Evolutionary conservation across 2,888 invertebrate species (phyloP), one percentile per base, ranked within the genome.

Genomic region (Nematopogon swammerdamellus): DNA sequence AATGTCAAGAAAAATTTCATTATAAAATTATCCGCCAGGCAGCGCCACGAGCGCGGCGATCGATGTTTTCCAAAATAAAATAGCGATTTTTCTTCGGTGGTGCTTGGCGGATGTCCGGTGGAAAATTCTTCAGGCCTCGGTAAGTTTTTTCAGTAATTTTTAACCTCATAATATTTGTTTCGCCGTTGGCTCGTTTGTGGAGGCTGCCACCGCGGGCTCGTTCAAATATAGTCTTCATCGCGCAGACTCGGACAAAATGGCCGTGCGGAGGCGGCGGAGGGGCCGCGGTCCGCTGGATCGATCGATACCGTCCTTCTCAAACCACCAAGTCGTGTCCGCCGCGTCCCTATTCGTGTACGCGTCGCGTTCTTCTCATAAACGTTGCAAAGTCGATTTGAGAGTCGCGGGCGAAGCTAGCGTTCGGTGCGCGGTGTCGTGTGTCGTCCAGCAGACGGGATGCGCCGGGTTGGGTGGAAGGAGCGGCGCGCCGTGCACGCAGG

Each of bases 221-320:
- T 53, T 59, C 58, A 60, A 59, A 55, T 14, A 36, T 14, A 6
- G n/a, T 36, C 36, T 36, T 14, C 36, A 36, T 36, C 83, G 86
- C 86, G 86, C 86, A 86, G 84, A 82, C 84, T 82, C 85, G 77
- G 70, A 80, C 82, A 85, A 85, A 81, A 86, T 86, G 86, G 86
- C 85, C 82, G 72, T 36, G 36, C 36, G 36, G 36, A 8, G 6
- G 36, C 36, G 36, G 36, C 36, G 36, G 36, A 36, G 36, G 36
- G 36, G 36, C n/a, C 36, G 8, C 36, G 36, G 36, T 3, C n/a
- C n/a, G 11, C 36, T 14, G 14, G 36, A 70, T 74, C 84, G 85
- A 85, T 85, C 85, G 85, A 85, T 85, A 36, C 3, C 36, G n/a
- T 36, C 36, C 36, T 36, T 36, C n/a, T 14, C 36, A 14, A 6